phyloP scores from a whole-genome alignment of 1,140 invertebrate genomes.

The Drosophila tani region DNA sequence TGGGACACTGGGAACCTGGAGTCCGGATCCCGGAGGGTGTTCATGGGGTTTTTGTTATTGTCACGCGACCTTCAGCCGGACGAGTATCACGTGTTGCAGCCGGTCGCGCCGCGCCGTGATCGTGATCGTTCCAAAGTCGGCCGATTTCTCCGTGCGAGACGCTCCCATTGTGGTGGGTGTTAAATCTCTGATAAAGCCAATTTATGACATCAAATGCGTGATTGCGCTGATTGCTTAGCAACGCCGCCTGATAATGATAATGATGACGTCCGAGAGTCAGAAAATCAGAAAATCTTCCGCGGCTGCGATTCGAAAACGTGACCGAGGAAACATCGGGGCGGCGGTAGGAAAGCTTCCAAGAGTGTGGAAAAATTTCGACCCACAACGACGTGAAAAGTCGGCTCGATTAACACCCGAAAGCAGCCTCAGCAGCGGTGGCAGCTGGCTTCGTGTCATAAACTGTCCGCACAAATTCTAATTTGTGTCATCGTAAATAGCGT shows the following conservation, averaged over 20 bases:
- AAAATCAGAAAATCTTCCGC: slow-evolving; percentile 60
- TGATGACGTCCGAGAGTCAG: slow-evolving; percentile 15
- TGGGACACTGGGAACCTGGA: neutral
- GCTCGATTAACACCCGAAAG: slow-evolving; percentile 55
- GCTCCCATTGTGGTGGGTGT: slow-evolving; percentile 33
- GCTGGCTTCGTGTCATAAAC: slow-evolving; percentile 54
- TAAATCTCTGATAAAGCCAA: slow-evolving; percentile 64
- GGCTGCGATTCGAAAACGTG: slow-evolving; percentile 54
- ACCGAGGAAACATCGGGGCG: slow-evolving; percentile 30
- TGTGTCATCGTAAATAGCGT: slow-evolving; percentile 82
- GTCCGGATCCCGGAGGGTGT: neutral
- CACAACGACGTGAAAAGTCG: slow-evolving; percentile 26
- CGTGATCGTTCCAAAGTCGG: slow-evolving; percentile 55
- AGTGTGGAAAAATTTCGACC: slow-evolving; percentile 63
- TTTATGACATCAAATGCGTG: slow-evolving; percentile 50
- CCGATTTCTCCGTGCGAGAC: slow-evolving; percentile 41
- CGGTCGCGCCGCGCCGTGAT: slow-evolving; percentile 64
- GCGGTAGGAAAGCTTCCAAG: slow-evolving; percentile 66
- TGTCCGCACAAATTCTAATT: slow-evolving; percentile 81
- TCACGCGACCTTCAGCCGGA: slow-evolving; percentile 70
- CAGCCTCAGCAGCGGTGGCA: neutral
- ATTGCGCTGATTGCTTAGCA: slow-evolving; percentile 50
- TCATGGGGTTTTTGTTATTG: slow-evolving; percentile 60
- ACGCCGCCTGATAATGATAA: slow-evolving; percentile 33
- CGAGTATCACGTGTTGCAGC: slow-evolving; percentile 64